A percentile compares a stretch with the other conserved stretches of the same genome.
Evolutionary conservation across 2,113 vertebrate species (phyloP).

Genomic region (Myrmophylax atrothorax): DNA sequence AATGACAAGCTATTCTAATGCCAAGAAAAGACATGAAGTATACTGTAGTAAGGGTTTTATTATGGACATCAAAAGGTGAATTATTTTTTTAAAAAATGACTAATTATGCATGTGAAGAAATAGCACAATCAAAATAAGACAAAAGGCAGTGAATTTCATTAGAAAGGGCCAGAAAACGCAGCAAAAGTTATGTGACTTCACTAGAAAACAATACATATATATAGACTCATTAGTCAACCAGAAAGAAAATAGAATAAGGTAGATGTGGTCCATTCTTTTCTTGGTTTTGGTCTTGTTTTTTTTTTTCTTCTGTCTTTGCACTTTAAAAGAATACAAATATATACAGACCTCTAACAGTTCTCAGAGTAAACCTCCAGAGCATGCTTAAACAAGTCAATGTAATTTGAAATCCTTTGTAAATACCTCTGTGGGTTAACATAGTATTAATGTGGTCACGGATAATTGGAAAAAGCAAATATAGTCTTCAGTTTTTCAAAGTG

Average conservation of each 20-base stretch:
- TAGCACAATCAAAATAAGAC: not conserved
- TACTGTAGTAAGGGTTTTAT: not conserved
- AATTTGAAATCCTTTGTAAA: not conserved
- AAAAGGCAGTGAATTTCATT: not conserved
- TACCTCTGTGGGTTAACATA: not conserved
- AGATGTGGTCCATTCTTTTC: not conserved
- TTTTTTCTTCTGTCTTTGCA: not conserved
- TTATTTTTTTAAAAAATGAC: not conserved
- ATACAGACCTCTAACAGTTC: not conserved
- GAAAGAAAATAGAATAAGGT: not conserved
- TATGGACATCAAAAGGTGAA: not conserved
- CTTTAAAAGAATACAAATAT: not conserved
- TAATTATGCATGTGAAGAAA: not conserved
- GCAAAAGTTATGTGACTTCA: not conserved
- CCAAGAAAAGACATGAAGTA: not conserved
- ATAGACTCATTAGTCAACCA: not conserved
- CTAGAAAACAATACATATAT: not conserved
- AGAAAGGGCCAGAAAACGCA: not conserved
- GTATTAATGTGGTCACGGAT: not conserved
- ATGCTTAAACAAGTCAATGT: not conserved
- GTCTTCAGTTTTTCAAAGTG: not conserved
- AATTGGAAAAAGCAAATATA: not conserved
- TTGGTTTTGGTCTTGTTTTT: not conserved
- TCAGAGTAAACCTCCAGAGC: not conserved
- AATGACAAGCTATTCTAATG: not conserved